Percentiles rank a stretch among this genome's conserved stretches.
Evolutionary conservation across 2,113 vertebrate genomes (phyloP).

Genomic region (Grantiella picta): DNA sequence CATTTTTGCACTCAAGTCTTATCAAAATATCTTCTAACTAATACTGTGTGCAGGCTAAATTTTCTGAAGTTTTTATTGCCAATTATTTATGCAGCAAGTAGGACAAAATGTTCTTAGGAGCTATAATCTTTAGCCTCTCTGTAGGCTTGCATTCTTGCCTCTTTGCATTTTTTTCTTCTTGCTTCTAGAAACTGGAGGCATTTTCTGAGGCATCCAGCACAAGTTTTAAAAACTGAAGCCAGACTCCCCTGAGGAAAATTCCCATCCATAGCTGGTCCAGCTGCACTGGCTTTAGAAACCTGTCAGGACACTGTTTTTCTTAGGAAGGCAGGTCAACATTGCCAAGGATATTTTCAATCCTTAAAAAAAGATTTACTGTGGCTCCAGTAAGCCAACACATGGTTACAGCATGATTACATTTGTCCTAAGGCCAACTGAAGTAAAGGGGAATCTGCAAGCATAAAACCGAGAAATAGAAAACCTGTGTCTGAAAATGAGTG

Average conservation of each 20-base stretch:
- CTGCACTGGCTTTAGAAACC: constrained; percentile 14
- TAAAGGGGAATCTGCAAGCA: not conserved
- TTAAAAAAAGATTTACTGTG: not conserved
- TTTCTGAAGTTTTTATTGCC: not conserved
- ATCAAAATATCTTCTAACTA: not conserved
- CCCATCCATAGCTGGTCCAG: not conserved
- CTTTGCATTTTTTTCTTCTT: not conserved
- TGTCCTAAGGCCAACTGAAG: not conserved
- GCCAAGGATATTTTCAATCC: not conserved
- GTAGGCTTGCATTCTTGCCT: not conserved
- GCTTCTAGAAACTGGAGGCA: not conserved
- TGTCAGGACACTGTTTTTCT: not conserved
- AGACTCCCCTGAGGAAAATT: not conserved
- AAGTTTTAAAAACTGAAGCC: not conserved
- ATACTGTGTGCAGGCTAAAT: not conserved
- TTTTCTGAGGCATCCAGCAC: not conserved
- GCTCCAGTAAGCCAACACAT: not conserved
- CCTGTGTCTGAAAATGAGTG: not conserved
- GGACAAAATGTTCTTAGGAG: not conserved
- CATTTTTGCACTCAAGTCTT: not conserved
- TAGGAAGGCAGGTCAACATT: not conserved
- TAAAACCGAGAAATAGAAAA: not conserved
- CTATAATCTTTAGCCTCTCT: not conserved
- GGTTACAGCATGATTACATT: not conserved
- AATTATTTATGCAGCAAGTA: not conserved